Percentiles rank a stretch among this genome's conserved stretches.
Evolutionary conservation across 2,797 vertebrate species (phyloP).

Genomic region (Fringilla coelebs): DNA sequence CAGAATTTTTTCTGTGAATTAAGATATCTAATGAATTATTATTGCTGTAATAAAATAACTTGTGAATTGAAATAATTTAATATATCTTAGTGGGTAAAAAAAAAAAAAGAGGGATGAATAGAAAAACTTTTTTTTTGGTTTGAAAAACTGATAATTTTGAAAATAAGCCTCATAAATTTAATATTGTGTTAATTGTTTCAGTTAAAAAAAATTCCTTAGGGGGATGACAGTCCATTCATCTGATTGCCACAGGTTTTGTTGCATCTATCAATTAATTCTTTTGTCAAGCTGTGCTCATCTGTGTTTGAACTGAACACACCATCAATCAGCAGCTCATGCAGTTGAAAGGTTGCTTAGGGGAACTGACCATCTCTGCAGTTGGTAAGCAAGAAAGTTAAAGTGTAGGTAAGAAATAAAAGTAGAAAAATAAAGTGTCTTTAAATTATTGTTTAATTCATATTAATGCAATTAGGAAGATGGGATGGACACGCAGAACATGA

Average conservation of each 20-base stretch:
- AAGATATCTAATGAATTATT: background rate
- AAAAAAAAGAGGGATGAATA: background rate
- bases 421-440: background rate
- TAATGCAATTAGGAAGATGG: background rate
- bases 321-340: background rate
- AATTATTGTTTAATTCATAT: background rate
- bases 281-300: background rate
- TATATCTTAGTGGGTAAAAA: background rate
- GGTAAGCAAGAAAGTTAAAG: background rate
- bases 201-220: background rate
- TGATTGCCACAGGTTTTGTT: background rate
- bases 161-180: background rate
- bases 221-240: background rate
- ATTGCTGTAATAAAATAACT: background rate
- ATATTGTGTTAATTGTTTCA: background rate
- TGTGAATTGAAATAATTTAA: background rate
- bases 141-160: background rate
- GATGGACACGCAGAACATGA: background rate
- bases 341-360: background rate
- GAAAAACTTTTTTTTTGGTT: background rate
- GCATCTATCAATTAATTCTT: background rate
- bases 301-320: background rate
- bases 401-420: background rate
- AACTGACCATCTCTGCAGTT: background rate
- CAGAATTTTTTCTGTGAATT: background rate